phyloP scores from a whole-genome alignment of 2,888 invertebrate species.

The Alloplasta piceator region DNA sequence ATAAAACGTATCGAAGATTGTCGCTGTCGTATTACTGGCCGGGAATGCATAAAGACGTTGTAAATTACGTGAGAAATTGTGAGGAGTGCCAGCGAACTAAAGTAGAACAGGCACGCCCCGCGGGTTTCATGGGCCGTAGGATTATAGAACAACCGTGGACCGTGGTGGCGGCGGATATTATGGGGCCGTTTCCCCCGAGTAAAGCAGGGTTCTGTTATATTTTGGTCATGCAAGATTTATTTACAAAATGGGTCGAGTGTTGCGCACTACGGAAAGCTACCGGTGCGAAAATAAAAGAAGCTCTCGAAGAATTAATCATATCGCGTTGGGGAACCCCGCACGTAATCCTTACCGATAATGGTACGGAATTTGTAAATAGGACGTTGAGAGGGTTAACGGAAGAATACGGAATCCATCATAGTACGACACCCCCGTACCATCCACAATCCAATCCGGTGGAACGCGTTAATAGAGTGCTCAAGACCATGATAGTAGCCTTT shows the following conservation, averaged over 20 bases:
- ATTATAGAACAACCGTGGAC: too few species aligned
- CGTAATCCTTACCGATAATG: conserved; percentile 65
- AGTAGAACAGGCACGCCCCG: too few species aligned
- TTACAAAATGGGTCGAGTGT: background rate
- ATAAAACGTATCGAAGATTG: conserved; percentile 46
- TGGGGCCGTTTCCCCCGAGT: too few species aligned
- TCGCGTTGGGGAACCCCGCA: too few species aligned
- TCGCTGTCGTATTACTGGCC: conserved; percentile 67
- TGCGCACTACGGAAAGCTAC: background rate
- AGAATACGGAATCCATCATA: background rate
- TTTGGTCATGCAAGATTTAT: background rate
- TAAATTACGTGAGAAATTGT: conserved; percentile 64
- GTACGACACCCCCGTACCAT: conserved; percentile 30
- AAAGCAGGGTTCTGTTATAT: conserved; percentile 1
- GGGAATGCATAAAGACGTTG: conserved; percentile 55
- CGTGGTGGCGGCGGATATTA: too few species aligned
- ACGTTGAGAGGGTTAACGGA: conserved; percentile 4
- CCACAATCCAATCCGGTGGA: conserved; percentile 52
- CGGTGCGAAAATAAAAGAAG: background rate
- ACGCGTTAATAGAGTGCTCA: conserved; percentile 38
- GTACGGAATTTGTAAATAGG: conserved; percentile 54
- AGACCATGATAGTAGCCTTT: conserved; percentile 48
- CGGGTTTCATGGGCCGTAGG: too few species aligned
- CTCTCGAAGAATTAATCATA: too few species aligned
- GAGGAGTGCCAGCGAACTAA: conserved; percentile 52